phyloP scores from a whole-genome alignment of 30 jellyfish, hydroid and myxozoan species.

The Aurelia aurita region DNA sequence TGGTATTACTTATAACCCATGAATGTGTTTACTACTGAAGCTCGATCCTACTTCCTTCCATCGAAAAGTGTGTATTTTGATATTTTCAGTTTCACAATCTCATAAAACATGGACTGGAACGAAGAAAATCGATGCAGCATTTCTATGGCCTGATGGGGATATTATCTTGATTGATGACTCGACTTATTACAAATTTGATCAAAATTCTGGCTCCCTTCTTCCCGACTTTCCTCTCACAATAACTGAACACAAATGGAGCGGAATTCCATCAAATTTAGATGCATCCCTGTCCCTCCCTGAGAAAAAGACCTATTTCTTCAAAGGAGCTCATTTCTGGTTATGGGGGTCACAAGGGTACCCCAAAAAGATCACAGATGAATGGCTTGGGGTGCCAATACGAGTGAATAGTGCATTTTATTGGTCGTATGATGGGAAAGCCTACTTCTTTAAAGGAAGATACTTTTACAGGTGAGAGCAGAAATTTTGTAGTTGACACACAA shows the following conservation, averaged over 20 bases:
- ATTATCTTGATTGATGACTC: conserved; percentile 29
- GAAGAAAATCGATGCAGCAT: conserved; percentile 32
- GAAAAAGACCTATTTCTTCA: conserved; percentile 26
- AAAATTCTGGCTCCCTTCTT: conserved; percentile 6
- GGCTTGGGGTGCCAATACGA: conserved; percentile 51
- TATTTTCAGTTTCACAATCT: too few relatives aligned
- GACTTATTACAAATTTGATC: conserved; percentile 9
- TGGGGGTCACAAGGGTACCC: conserved; percentile 50
- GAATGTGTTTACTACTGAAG: too few relatives aligned
- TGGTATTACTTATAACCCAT: too few relatives aligned
- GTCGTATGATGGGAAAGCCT: conserved; percentile 36
- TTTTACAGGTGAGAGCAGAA: conserved; percentile 32
- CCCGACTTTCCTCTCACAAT: conserved; percentile 39
- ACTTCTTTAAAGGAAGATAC: conserved; percentile 52
- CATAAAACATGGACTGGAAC: conserved; percentile 4
- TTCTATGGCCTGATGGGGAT: conserved; percentile 32
- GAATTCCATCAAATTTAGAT: conserved; percentile 26
- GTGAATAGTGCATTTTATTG: conserved; percentile 60
- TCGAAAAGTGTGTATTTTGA: background rate
- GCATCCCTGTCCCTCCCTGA: conserved; percentile 54
- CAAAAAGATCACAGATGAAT: conserved; percentile 10
- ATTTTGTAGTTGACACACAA: background rate
- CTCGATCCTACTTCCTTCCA: background rate
- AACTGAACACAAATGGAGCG: conserved; percentile 5
- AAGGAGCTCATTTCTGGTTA: conserved; percentile 29